Evolutionary conservation across 2,888 invertebrate genomes (phyloP).

Genomic region (Ormyrus pomaceus): DNA sequence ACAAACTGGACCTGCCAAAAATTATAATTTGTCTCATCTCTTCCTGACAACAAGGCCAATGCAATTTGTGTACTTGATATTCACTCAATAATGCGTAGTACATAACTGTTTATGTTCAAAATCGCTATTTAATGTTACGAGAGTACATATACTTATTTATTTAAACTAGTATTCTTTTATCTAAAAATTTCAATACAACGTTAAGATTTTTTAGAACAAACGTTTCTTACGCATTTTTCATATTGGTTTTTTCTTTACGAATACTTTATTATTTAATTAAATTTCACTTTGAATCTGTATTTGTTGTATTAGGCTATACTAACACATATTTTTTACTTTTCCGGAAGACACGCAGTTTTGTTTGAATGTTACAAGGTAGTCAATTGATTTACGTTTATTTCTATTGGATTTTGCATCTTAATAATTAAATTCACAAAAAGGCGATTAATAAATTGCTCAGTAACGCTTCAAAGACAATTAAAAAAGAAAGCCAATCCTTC

Average conservation of each 20-base stretch:
- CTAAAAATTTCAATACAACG: slow-evolving; percentile 22
- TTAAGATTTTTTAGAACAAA: slow-evolving; percentile 18
- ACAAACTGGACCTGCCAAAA: slow-evolving; percentile 37
- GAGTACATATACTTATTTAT: slow-evolving; percentile 11
- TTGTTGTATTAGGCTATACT: slow-evolving; percentile 64
- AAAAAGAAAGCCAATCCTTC: no score
- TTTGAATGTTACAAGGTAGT: slow-evolving; percentile 69
- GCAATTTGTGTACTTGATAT: neutral
- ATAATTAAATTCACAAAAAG: slow-evolving; percentile 29
- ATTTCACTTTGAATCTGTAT: slow-evolving; percentile 13
- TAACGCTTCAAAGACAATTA: neutral
- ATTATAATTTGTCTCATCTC: slow-evolving; percentile 5
- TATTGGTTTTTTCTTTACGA: slow-evolving; percentile 46
- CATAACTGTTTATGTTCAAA: neutral
- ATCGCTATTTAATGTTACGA: neutral
- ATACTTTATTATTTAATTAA: slow-evolving; percentile 36
- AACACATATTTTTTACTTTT: slow-evolving; percentile 64
- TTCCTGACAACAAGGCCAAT: slow-evolving; percentile 4
- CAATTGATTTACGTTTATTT: slow-evolving; percentile 53
- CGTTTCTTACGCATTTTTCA: neutral
- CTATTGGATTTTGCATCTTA: slow-evolving; percentile 62
- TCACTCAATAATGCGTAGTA: slow-evolving; percentile 5
- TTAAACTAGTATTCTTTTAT: slow-evolving; percentile 8
- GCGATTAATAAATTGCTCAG: neutral
- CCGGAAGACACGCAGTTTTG: slow-evolving; percentile 70